Base-by-base conservation (phyloP, 2,797 vertebrate species). In the Cottoperca gobio region DNA sequence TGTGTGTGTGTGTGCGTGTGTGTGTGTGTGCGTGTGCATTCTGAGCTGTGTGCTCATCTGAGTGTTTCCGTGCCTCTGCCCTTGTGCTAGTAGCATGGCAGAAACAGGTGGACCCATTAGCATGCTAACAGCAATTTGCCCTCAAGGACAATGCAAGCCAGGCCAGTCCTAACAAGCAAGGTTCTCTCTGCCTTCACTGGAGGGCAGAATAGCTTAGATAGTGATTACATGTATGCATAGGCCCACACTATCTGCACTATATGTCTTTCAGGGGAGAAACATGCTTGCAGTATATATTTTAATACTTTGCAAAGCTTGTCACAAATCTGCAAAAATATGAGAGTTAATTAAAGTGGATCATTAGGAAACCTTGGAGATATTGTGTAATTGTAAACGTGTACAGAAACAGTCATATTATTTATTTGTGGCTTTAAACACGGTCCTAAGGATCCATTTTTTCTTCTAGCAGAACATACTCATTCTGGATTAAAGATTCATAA, bases 31-130 rank as follows among this genome's bases (percentile, higher is more conserved):
- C 79, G 82, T 79, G 43, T 86, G 67, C 81, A 26, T 83, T 65
- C 60, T 70, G 43, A 66, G 78, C 69, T 81, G 76, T 53, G 59
- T 67, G 75, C 59, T 73, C 57, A 62, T 81, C 28, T 71, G 79
- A 64, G 78, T 76, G 75, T 79, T 90, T 73, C 82, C 69, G 88
- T 82, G 83, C 67, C 70, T 84, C 69, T 92, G 91, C 88, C 92
- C 91, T 92, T 92, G 92, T 66, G 87, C 84, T 83, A 28, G 59
- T 81, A 82, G 86, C 88, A 83, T 90, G 86, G 77, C 81, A 86
- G 86, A 88, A 92, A 92, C 92, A 92, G 89, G 91, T 93, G 91
- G 87, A 84, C 60, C 85, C 81, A 93, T 93, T 92, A 93, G 92
- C 91, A 94, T 92, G 91, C 90, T 94, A 92, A 92, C 89, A 89